Evolutionary conservation across 2,113 vertebrate species (phyloP), one percentile per base, ranked within the genome.

Genomic region (Megalops atlanticus): DNA sequence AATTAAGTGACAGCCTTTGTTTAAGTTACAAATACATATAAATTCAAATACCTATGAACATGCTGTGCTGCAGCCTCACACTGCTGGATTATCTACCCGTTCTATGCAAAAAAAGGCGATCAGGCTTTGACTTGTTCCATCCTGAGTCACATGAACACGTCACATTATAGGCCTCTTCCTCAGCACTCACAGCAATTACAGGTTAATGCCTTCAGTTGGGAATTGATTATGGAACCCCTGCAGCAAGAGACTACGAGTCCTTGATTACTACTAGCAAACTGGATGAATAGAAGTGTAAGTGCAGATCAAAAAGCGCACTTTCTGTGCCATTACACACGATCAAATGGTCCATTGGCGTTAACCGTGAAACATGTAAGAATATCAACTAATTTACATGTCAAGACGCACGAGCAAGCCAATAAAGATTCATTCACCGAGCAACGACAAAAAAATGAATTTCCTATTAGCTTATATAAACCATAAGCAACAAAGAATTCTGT

Each of bases 371-470:
- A n/a, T n/a, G n/a, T n/a, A n/a, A n/a, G n/a, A n/a, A n/a, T n/a
- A n/a, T n/a, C n/a, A n/a, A n/a, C n/a, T n/a, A n/a, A n/a, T n/a
- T n/a, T n/a, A n/a, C n/a, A n/a, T n/a, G n/a, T n/a, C n/a, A n/a
- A n/a, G n/a, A n/a, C n/a, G n/a, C n/a, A n/a, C n/a, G n/a, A 64
- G 24, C 8, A 64, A n/a, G 58, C 27, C 5, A 64, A 64, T 27
- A 64, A 64, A 31, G 58, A 31, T 54, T 24, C n/a, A 64, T 64
- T 54, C 49, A n/a, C n/a, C n/a, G 18, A 64, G 58, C 5, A 10
- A 64, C 58, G 11, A 64, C 58, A n/a, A 64, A 64, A n/a, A 64
- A 64, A 64, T 64, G n/a, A 10, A 64, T 64, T 64, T 64, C 58
- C n/a, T 31, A 64, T 64, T 64, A 64, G 24, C n/a, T 64, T 27